Conservation (phyloP, 2,888 invertebrate genomes). For the Chrysopilus asiliformis region DNA sequence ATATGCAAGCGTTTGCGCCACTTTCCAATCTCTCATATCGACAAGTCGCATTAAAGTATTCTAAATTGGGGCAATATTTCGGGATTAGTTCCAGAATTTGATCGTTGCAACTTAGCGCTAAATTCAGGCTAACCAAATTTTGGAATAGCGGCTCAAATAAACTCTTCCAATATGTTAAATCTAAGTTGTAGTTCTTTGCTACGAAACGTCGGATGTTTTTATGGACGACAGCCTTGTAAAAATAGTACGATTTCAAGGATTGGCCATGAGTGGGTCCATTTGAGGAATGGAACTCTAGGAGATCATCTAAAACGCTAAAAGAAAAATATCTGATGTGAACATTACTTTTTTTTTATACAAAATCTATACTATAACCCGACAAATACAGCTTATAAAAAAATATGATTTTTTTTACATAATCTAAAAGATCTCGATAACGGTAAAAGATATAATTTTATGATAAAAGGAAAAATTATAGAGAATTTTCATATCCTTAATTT, state of each 20-base stretch:
- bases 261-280: conserved; percentile 5
- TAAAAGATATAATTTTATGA: no score
- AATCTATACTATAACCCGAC: no score
- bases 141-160: conserved; percentile 12
- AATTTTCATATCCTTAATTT: no score
- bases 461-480: no score
- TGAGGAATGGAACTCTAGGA: conserved; percentile 10
- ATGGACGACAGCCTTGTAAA: conserved; percentile 11
- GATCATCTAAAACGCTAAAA: conserved; percentile 13
- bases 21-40: conserved; percentile 12
- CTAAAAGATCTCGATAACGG: no score
- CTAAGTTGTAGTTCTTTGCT: conserved; percentile 13
- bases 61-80: conserved; percentile 13
- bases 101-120: conserved; percentile 16
- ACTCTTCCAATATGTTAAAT: conserved; percentile 11
- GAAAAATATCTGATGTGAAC: no score
- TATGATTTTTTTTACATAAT: no score
- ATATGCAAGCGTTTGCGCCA: conserved; percentile 15
- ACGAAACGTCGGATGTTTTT: conserved; percentile 9
- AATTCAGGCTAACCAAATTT: conserved; percentile 13
- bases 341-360: no score
- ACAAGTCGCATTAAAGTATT: conserved; percentile 15
- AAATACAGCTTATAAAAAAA: no score
- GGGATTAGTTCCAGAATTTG: conserved; percentile 14
- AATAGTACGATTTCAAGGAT: conserved; percentile 13